Base-by-base conservation (phyloP, 2,888 invertebrate species). In the Stenichneumon culpator region DNA sequence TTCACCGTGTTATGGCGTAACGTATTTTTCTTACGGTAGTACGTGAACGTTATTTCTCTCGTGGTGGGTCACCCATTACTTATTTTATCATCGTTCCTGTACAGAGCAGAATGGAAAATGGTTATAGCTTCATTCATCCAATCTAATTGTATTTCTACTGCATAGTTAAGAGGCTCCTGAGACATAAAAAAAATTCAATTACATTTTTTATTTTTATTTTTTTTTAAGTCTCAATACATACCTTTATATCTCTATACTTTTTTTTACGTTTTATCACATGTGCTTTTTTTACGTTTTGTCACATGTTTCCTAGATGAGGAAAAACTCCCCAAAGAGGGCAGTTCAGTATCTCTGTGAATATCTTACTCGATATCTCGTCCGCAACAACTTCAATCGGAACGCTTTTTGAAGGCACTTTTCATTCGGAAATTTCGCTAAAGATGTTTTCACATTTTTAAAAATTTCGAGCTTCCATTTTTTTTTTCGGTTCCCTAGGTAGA, bases 41-140 rank as follows among this genome's bases (percentile, higher is more conserved):
- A 47, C 50, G 52, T 16, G 16, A 28, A 19, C 7, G 52, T 75
- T 75, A 65, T 75, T 50, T 22, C 28, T 47, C n/a, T 50, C 22
- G 16, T 36, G 3, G 65, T 36, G 50, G 36, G 74, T 50, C 36
- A 75, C n/a, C 65, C 74, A 65, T 65, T 16, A 19, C 60, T 65
- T 75, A 50, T 32, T 36, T 50, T 22, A 19, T 36, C 22, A 19
- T 65, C 19, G 32, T 50, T 65, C 11, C 22, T 32, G 28, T 1
- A n/a, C 6, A 16, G 63, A 32, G 28, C 14, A 60, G 7, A 32
- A 63, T 6, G 11, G 32, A 63, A 63, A 16, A 16, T 28, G 6
- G 16, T 63, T 32, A 7, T 32, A 9, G 32, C 16, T 32, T 11
- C 16, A 32, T 63, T 63, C 0, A 7, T 19, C 2, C n/a, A 7